phyloP scores from a whole-genome alignment of 2,888 invertebrate species.

The Xestia sexstrigata region DNA sequence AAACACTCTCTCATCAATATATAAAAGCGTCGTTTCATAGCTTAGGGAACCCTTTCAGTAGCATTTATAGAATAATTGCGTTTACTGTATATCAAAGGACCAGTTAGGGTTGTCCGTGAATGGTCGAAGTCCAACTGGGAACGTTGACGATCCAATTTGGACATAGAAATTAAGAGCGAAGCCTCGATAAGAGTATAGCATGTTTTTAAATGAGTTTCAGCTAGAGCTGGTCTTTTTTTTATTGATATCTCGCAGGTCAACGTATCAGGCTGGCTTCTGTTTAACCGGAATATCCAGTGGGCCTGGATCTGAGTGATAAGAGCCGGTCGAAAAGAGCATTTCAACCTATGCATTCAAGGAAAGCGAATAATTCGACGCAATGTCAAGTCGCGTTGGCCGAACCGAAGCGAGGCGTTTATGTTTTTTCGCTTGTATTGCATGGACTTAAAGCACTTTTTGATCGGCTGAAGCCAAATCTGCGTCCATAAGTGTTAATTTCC shows the following conservation, averaged over 20 bases:
- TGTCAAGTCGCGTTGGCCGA: not conserved
- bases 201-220: not conserved
- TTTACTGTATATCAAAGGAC: constrained; percentile 12
- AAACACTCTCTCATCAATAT: constrained; percentile 1
- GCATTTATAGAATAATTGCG: constrained; percentile 27
- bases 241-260: no score
- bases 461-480: not conserved
- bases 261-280: no score
- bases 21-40: not conserved
- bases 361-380: no score
- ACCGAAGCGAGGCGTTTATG: not conserved
- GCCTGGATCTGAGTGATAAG: not conserved
- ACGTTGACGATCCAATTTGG: not conserved
- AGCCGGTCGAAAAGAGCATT: not conserved
- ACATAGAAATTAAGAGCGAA: not conserved
- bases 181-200: no score
- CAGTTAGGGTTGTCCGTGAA: not conserved
- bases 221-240: not conserved
- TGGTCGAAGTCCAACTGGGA: not conserved
- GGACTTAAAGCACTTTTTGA: not conserved
- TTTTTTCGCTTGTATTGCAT: not conserved
- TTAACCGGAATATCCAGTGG: no score
- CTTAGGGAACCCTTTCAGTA: constrained; percentile 5
- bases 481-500: not conserved
- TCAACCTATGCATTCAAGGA: no score